phyloP scores from a whole-genome alignment of 2,797 vertebrate species.

The Siniperca undulata region DNA sequence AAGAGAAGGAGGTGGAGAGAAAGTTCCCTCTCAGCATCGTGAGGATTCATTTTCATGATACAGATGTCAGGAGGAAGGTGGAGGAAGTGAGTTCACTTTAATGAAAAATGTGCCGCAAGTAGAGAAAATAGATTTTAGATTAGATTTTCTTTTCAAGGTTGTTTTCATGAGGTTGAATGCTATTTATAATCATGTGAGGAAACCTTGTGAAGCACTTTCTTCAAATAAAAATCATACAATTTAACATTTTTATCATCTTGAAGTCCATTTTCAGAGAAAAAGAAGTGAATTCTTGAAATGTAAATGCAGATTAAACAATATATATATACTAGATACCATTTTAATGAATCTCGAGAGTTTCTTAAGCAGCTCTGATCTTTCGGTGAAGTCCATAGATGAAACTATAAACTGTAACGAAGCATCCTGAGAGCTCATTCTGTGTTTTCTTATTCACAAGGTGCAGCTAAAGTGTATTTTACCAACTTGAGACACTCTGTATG shows the following conservation, averaged over 20 bases:
- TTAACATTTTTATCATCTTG: not conserved
- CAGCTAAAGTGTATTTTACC: constrained; percentile 24
- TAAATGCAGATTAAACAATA: not conserved
- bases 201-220: not conserved
- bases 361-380: not conserved
- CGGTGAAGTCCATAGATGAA: not conserved
- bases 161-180: not conserved
- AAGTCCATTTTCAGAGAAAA: not conserved
- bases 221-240: not conserved
- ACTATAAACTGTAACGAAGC: not conserved
- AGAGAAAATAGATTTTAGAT: not conserved
- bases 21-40: not conserved
- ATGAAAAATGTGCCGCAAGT: not conserved
- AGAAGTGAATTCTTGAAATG: too few relatives aligned
- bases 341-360: not conserved
- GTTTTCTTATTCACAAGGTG: constrained; percentile 11
- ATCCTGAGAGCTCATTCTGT: constrained; percentile 8
- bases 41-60: not conserved
- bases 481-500: not conserved
- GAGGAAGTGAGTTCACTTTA: not conserved
- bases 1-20: not conserved
- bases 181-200: not conserved
- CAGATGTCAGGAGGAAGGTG: constrained; percentile 3
- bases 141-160: not conserved
- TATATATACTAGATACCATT: too few relatives aligned